Evolutionary conservation across 2,888 invertebrate species (phyloP).

Genomic region (Gymnocheta viridis): DNA sequence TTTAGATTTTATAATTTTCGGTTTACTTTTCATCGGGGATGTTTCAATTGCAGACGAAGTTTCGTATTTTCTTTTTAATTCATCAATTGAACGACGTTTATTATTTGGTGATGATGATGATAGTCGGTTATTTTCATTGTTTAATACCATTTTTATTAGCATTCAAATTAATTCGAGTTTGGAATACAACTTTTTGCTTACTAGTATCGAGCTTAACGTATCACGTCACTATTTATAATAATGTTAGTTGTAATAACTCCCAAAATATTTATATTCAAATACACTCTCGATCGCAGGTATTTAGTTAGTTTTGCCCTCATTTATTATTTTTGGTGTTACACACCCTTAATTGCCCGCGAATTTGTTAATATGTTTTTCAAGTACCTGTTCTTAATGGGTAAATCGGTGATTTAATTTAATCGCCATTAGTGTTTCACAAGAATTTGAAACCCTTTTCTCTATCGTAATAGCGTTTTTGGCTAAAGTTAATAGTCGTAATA

Average conservation of each 20-base stretch:
- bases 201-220: not conserved
- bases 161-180: not conserved
- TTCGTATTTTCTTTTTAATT: slow-evolving; percentile 76
- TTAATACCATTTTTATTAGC: not conserved
- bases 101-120: not conserved
- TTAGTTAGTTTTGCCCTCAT: too few relatives aligned
- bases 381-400: slow-evolving; percentile 17
- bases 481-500: too few relatives aligned
- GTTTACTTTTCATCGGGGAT: slow-evolving; percentile 20
- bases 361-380: not conserved
- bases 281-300: not conserved
- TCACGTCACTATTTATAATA: not conserved
- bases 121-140: not conserved
- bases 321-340: too few relatives aligned
- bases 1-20: slow-evolving; percentile 70
- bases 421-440: not conserved
- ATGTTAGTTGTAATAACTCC: not conserved
- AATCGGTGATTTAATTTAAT: not conserved
- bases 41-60: not conserved
- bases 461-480: too few relatives aligned
- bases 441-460: not conserved
- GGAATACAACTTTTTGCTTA: not conserved
- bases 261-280: not conserved
- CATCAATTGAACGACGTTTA: slow-evolving; percentile 62
- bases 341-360: not conserved